Evolutionary conservation across 2,797 vertebrate genomes (phyloP).

Genomic region (Lepidocolaptes lacrymiger): DNA sequence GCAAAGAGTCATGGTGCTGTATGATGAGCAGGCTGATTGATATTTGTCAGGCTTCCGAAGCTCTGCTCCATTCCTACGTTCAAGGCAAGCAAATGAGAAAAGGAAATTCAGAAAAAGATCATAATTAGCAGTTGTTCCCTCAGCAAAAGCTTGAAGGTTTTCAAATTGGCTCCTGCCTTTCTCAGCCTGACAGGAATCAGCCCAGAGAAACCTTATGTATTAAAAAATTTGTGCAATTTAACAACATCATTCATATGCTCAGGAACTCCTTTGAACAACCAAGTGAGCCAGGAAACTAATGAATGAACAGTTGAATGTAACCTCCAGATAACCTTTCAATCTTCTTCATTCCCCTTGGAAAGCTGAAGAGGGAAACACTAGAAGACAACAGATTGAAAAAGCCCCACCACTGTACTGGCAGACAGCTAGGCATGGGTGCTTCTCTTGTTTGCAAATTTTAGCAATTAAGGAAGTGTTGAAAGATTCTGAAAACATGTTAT

Average conservation of each 20-base stretch:
- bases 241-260: not conserved
- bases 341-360: constrained; percentile 35
- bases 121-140: not conserved
- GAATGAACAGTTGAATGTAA: not conserved
- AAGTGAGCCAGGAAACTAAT: constrained; percentile 31
- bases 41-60: constrained; percentile 23
- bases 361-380: not conserved
- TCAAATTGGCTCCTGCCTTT: not conserved
- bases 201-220: not conserved
- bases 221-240: not conserved
- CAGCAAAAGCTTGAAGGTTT: constrained; percentile 24
- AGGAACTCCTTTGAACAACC: constrained; percentile 13
- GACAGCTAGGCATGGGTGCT: not conserved
- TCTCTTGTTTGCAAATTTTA: constrained; percentile 32
- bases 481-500: constrained; percentile 52
- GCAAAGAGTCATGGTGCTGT: not conserved
- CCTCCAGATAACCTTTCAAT: constrained; percentile 26
- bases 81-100: constrained; percentile 17
- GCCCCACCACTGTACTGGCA: not conserved
- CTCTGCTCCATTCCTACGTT: not conserved
- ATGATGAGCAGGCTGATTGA: constrained; percentile 28
- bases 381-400: constrained; percentile 34
- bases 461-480: constrained; percentile 65
- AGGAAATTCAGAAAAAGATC: not conserved
- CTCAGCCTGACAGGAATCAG: not conserved